A percentile compares a stretch with the other conserved stretches of the same genome.
These are phyloP conservation scores for Oreochromis aureus DNA, from an alignment of 2,113 vertebrate genomes.

Conservation along the genomic window DNA sequence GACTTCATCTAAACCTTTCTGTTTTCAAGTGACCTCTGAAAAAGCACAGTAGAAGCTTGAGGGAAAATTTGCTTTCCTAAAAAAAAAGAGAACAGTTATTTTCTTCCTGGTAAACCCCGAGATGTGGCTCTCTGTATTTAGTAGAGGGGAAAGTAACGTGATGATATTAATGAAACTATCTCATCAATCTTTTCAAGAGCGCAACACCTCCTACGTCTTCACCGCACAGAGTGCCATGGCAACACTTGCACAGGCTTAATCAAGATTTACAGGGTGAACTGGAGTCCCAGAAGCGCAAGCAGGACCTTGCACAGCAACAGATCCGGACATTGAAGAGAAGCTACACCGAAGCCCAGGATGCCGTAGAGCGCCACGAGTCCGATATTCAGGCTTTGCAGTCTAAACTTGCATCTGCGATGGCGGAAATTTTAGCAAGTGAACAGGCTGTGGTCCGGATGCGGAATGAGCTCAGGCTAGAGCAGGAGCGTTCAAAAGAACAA, in stretches of 20 bases:
- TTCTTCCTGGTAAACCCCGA: conserved; percentile 68
- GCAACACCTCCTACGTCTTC: conserved; percentile 73
- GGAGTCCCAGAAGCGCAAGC: conserved; percentile 86
- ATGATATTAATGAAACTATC: conserved; percentile 87
- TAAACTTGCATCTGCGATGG: conserved; percentile 80
- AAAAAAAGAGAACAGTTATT: background rate
- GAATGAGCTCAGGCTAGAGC: conserved; percentile 84
- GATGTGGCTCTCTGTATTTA: conserved; percentile 87
- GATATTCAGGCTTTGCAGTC: conserved; percentile 86
- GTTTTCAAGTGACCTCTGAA: conserved; percentile 41
- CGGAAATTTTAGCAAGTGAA: conserved; percentile 86
- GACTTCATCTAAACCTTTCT: background rate
- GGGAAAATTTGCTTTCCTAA: background rate
- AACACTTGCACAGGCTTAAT: conserved; percentile 88
- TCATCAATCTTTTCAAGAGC: conserved; percentile 96
- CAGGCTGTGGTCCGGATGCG: conserved; percentile 85
- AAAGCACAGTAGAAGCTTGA: conserved; percentile 76
- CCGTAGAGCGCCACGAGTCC: conserved; percentile 83
- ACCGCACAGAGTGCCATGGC: conserved; percentile 79
- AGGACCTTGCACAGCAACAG: conserved; percentile 85
- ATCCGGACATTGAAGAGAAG: conserved; percentile 85
- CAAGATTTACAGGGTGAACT: conserved; percentile 87
- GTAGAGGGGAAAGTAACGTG: conserved; percentile 60
- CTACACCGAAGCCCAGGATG: conserved; percentile 88
- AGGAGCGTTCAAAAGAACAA: conserved; percentile 80